These are phyloP conservation scores for Sebastes taczanowskii DNA, from an alignment of 2,797 vertebrate genomes.

Conservation along the genomic window DNA sequence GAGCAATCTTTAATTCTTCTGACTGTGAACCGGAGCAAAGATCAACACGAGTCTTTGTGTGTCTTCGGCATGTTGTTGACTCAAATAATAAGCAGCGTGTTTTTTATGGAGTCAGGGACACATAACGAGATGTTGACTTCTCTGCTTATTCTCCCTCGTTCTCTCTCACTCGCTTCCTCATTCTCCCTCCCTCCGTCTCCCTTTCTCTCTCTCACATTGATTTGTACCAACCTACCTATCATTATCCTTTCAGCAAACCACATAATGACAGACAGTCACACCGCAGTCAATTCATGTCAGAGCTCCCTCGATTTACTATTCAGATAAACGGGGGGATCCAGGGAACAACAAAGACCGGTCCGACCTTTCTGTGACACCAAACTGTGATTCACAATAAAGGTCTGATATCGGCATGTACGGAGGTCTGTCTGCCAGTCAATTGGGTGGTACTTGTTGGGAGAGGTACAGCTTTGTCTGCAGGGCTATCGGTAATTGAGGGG, in stretches of 20 bases:
- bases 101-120: neutral
- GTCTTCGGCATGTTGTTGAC: neutral
- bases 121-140: neutral
- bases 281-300: constrained; percentile 22
- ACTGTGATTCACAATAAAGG: constrained; percentile 6
- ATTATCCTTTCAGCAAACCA: constrained; percentile 25
- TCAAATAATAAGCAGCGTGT: neutral
- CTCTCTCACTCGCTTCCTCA: neutral
- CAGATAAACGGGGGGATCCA: constrained; percentile 2
- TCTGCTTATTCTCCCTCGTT: neutral
- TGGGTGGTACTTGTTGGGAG: neutral
- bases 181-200: neutral
- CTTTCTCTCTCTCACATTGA: neutral
- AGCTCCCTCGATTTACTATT: constrained; percentile 14
- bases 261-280: constrained; percentile 8
- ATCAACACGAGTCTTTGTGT: neutral
- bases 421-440: neutral
- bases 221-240: neutral
- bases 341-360: constrained; percentile 15
- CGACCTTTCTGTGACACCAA: constrained; percentile 44
- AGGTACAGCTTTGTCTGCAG: constrained; percentile 8
- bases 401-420: constrained; percentile 11
- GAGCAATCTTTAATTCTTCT: constrained; percentile 14
- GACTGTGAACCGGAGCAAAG: neutral
- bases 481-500: constrained; percentile 47